Evolutionary conservation across 2,888 invertebrate genomes (phyloP).

Genomic region (Ptilodon capucinus): DNA sequence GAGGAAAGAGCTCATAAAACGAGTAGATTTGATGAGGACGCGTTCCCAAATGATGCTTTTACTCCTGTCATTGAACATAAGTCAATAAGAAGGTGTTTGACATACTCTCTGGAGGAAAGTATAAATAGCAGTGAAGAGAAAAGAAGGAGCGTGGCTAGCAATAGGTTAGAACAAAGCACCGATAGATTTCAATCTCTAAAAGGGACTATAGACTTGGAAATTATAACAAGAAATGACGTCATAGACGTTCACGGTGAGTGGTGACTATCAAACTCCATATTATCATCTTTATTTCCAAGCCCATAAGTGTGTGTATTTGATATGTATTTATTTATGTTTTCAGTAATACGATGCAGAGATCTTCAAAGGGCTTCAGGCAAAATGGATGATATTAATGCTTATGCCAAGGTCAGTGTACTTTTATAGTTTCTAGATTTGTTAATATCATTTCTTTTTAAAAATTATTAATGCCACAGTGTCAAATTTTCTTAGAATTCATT

Average conservation of each 20-base stretch:
- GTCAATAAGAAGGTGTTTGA: constrained; percentile 81
- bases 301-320: neutral
- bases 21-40: constrained; percentile 77
- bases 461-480: too few relatives aligned
- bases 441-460: too few relatives aligned
- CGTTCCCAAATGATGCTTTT: constrained; percentile 56
- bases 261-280: constrained; percentile 66
- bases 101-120: constrained; percentile 82
- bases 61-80: constrained; percentile 77
- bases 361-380: constrained; percentile 86
- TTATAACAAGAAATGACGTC: constrained; percentile 79
- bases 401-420: constrained; percentile 85
- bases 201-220: constrained; percentile 85
- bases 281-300: constrained; percentile 8
- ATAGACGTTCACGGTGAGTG: constrained; percentile 88
- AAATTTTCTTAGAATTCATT: too few relatives aligned
- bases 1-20: constrained; percentile 75
- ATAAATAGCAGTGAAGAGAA: constrained; percentile 80
- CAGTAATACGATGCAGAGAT: constrained; percentile 91
- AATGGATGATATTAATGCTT: constrained; percentile 87
- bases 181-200: constrained; percentile 66
- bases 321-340: constrained; percentile 46
- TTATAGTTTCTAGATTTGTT: neutral
- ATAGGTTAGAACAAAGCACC: constrained; percentile 61
- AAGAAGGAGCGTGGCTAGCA: constrained; percentile 77